Percentiles rank a stretch among this genome's conserved stretches.
phyloP scores from a whole-genome alignment of 2,797 vertebrate species.

The Lacerta viridis region DNA sequence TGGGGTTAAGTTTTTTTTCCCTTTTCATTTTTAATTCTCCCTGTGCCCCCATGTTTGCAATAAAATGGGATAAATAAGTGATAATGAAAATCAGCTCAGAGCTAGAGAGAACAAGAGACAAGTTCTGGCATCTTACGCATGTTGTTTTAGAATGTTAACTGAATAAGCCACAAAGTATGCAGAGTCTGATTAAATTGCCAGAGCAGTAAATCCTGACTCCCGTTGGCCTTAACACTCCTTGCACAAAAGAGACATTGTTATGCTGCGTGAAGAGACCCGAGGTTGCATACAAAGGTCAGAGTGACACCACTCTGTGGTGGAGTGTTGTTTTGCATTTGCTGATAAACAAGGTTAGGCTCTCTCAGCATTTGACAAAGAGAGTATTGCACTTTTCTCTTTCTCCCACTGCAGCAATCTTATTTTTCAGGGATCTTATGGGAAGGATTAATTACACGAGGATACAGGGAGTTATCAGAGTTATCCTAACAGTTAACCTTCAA shows the following conservation, averaged over 20 bases:
- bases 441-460: neutral
- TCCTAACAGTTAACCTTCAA: conserved; percentile 33
- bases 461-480: neutral
- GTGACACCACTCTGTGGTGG: conserved; percentile 63
- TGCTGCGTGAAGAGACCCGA: conserved; percentile 50
- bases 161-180: conserved; percentile 63
- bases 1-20: conserved; percentile 1
- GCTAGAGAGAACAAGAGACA: conserved; percentile 40
- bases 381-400: conserved; percentile 1
- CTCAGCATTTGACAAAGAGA: conserved; percentile 54
- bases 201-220: conserved; percentile 69
- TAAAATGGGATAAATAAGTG: conserved; percentile 49
- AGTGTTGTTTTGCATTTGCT: conserved; percentile 62
- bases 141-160: conserved; percentile 59
- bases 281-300: conserved; percentile 62
- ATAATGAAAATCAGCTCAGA: conserved; percentile 61
- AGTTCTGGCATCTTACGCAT: conserved; percentile 43
- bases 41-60: conserved; percentile 26
- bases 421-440: neutral
- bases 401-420: conserved; percentile 5
- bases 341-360: conserved; percentile 69
- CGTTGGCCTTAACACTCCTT: conserved; percentile 52
- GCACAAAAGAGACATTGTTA: conserved; percentile 76
- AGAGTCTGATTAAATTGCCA: conserved; percentile 70
- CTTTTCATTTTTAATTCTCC: neutral